Conservation (phyloP, 2,797 vertebrate species). For the Rhyacichthys aspro region DNA sequence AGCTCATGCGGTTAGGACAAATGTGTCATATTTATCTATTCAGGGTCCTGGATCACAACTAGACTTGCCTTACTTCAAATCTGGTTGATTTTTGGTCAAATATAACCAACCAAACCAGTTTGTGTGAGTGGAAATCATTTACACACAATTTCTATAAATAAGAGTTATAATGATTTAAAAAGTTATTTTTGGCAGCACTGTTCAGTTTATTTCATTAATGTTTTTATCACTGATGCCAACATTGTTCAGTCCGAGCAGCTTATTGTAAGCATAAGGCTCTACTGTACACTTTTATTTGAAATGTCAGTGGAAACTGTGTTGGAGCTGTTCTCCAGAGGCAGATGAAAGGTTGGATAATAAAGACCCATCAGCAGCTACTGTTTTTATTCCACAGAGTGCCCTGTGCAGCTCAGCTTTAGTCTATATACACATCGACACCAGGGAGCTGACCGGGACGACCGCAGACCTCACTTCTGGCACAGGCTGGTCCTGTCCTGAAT, state of each 20-base stretch:
- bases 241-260: constrained; percentile 22
- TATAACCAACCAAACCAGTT: background rate
- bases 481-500: constrained; percentile 23
- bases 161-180: background rate
- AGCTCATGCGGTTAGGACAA: too few species aligned
- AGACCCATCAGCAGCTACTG: constrained; percentile 34
- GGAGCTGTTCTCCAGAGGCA: constrained; percentile 22
- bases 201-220: constrained; percentile 10
- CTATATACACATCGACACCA: constrained; percentile 33
- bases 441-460: constrained; percentile 46
- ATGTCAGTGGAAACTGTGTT: constrained; percentile 55
- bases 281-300: constrained; percentile 29
- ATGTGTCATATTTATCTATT: too few species aligned
- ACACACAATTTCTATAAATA: background rate
- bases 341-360: constrained; percentile 41
- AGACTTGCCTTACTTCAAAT: too few species aligned
- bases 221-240: constrained; percentile 6
- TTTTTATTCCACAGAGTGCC: constrained; percentile 42
- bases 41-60: too few species aligned
- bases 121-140: background rate
- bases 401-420: constrained; percentile 17
- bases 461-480: constrained; percentile 46
- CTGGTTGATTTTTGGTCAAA: too few species aligned
- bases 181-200: background rate
- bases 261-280: constrained; percentile 38